phyloP scores from a whole-genome alignment of 1,140 invertebrate genomes.

The Zaprionus kolodkinae region DNA sequence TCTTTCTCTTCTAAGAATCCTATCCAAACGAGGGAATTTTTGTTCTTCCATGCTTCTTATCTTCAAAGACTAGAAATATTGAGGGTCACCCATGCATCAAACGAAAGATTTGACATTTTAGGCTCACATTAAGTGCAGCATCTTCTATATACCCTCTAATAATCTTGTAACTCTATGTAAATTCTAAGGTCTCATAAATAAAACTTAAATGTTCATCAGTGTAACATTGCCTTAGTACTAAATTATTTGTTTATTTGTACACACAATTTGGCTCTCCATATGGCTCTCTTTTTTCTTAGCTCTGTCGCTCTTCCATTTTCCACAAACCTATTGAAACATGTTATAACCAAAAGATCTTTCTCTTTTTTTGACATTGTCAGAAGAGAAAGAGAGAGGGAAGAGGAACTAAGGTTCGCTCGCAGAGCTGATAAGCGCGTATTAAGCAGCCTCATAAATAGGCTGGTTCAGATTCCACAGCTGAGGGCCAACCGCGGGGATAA shows the following conservation, averaged over 20 bases:
- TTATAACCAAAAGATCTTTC: neutral
- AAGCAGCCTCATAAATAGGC: slow-evolving; percentile 4
- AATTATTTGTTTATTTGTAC: no score
- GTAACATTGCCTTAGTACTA: neutral
- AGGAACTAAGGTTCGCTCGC: neutral
- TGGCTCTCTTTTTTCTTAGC: neutral
- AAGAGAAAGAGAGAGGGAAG: neutral
- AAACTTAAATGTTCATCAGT: neutral
- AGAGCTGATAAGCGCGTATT: neutral
- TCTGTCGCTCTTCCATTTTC: neutral
- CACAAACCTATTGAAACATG: neutral
- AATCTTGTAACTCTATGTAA: neutral
- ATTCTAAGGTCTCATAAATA: neutral
- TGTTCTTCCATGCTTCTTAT: no score
- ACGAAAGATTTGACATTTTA: no score
- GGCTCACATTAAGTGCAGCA: no score
- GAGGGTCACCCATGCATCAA: no score
- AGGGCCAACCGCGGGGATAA: slow-evolving; percentile 8
- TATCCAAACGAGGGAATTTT: no score
- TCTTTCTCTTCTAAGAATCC: no score
- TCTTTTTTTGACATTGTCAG: neutral
- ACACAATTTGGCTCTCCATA: no score
- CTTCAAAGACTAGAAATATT: no score
- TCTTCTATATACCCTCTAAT: neutral
- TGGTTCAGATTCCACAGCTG: neutral